These are phyloP conservation scores for Megaleporinus macrocephalus DNA, from an alignment of 2,113 vertebrate species.

Conservation along the genomic window DNA sequence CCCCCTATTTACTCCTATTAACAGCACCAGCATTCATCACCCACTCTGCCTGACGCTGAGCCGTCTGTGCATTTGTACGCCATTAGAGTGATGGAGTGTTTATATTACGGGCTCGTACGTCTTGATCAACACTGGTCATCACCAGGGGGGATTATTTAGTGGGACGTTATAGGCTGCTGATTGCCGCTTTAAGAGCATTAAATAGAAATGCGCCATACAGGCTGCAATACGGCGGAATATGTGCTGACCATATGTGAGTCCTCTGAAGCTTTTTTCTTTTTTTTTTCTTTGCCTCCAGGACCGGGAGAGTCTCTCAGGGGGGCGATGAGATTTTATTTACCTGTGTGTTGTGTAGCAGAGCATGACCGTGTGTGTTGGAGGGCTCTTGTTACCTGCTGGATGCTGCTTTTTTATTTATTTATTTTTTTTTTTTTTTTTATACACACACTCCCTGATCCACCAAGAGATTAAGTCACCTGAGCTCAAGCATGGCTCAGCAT, in stretches of 20 bases:
- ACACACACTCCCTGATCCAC: conserved; percentile 43
- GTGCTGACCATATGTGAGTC: neutral
- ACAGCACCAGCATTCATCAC: neutral
- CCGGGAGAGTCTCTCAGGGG: conserved; percentile 13
- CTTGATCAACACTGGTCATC: conserved; percentile 1
- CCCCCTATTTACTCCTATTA: neutral
- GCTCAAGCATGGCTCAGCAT: conserved; percentile 30
- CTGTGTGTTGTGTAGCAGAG: conserved; percentile 40
- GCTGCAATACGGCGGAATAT: neutral
- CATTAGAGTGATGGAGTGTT: conserved; percentile 22
- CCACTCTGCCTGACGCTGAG: neutral
- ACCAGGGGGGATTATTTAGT: neutral
- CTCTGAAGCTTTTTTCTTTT: neutral
- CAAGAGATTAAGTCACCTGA: conserved; percentile 47
- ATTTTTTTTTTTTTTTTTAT: no score
- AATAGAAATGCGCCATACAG: conserved; percentile 11
- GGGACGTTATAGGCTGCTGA: conserved; percentile 4
- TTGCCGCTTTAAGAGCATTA: conserved; percentile 34
- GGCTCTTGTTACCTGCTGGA: conserved; percentile 29
- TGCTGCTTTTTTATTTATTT: no score
- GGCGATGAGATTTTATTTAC: conserved; percentile 49
- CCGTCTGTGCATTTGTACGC: neutral
- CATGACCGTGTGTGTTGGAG: conserved; percentile 36
- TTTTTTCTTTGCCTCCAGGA: neutral
- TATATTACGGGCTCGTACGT: neutral